Conservation (phyloP, 2,113 vertebrate genomes). For the Hypocryptadius cinnamomeus region DNA sequence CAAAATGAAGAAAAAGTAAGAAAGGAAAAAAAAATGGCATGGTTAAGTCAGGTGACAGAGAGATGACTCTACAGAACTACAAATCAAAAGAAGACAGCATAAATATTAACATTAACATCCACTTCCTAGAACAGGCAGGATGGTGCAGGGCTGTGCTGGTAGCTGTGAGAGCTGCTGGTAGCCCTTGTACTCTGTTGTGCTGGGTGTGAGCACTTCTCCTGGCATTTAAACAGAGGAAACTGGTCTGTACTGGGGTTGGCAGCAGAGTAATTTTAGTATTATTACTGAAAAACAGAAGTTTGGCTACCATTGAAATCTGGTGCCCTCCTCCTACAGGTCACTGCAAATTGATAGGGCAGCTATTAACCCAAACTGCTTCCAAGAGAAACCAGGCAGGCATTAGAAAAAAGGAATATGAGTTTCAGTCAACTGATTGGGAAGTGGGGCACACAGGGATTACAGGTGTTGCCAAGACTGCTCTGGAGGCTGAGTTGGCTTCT, state of each 20-base stretch:
- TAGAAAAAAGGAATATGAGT: background rate
- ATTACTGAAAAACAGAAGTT: background rate
- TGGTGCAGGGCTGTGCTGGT: background rate
- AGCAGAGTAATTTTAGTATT: background rate
- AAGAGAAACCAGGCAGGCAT: background rate
- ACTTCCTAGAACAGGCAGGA: background rate
- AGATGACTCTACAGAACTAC: background rate
- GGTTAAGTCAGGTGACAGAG: background rate
- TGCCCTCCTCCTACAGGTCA: background rate
- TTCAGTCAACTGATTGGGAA: background rate
- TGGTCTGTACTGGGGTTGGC: background rate
- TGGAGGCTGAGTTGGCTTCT: background rate
- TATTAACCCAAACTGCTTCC: background rate
- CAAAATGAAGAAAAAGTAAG: background rate
- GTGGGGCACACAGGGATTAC: background rate
- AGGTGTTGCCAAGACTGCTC: background rate
- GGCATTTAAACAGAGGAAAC: background rate
- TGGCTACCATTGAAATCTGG: background rate
- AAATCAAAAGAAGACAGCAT: background rate
- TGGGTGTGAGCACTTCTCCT: background rate
- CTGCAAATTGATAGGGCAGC: background rate
- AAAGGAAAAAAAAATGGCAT: background rate
- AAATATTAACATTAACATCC: background rate
- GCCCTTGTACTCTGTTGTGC: background rate
- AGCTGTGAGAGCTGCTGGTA: background rate